phyloP scores from a whole-genome alignment of 2,113 vertebrate genomes.

The Siniperca knerii region DNA sequence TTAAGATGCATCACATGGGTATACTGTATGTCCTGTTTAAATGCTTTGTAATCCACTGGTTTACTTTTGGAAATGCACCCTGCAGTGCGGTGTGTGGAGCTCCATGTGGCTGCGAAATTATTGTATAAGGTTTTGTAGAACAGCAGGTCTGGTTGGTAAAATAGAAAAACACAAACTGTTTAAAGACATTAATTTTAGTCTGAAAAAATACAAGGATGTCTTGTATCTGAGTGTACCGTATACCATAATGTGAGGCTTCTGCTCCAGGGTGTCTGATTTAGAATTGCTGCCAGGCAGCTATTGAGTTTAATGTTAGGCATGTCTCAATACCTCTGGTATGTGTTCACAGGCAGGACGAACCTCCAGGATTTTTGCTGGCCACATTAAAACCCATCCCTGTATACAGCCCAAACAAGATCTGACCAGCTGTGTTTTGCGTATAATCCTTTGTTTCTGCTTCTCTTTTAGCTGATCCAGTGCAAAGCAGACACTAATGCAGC shows the following conservation, averaged over 20 bases:
- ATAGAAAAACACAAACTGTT: neutral
- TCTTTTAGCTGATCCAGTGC: conserved; percentile 92
- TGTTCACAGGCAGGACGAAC: conserved; percentile 45
- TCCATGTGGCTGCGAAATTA: neutral
- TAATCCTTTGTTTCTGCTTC: conserved; percentile 57
- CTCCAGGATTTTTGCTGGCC: conserved; percentile 36
- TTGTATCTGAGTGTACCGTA: neutral
- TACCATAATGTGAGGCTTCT: conserved; percentile 18
- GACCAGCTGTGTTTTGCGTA: conserved; percentile 27
- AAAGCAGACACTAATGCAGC: conserved; percentile 96
- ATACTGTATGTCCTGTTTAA: neutral
- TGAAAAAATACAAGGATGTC: neutral
- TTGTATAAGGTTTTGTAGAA: neutral
- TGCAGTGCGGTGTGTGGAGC: neutral
- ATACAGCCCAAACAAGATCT: conserved; percentile 67
- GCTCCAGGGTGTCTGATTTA: conserved; percentile 44
- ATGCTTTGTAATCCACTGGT: neutral
- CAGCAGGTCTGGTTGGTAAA: neutral
- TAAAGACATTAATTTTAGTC: neutral
- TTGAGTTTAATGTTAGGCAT: conserved; percentile 70
- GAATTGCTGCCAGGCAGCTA: conserved; percentile 49
- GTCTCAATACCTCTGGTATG: conserved; percentile 71
- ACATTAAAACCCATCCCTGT: conserved; percentile 44
- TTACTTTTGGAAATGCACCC: neutral
- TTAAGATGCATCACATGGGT: neutral